A percentile compares a stretch with the other conserved stretches of the same genome.
phyloP scores from a whole-genome alignment of 2,888 invertebrate genomes.

The Hirtodrosophila trivittata region DNA sequence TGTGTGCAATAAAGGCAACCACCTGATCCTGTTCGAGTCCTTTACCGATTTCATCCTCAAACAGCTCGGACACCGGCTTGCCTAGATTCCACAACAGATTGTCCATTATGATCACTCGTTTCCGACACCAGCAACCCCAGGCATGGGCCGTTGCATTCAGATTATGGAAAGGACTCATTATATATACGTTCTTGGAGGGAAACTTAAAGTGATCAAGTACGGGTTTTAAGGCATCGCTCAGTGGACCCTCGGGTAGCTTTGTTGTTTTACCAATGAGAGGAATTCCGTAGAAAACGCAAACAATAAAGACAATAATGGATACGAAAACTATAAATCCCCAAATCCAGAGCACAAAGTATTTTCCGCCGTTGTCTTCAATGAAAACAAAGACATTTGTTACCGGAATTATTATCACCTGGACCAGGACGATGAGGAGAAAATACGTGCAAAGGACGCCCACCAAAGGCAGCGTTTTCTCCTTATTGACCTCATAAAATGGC shows the following conservation, averaged over 20 bases:
- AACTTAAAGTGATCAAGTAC: constrained; percentile 20
- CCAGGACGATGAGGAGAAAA: constrained; percentile 42
- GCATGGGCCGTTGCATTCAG: constrained; percentile 33
- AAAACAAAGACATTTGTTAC: constrained; percentile 42
- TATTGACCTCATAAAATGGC: constrained; percentile 23
- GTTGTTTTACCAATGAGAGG: constrained; percentile 39
- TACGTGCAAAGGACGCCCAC: constrained; percentile 52
- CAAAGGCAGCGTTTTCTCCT: constrained; percentile 34
- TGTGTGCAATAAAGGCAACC: constrained; percentile 58
- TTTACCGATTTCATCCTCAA: constrained; percentile 30
- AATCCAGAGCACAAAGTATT: constrained; percentile 34
- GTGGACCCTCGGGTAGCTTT: not conserved
- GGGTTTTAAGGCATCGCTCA: constrained; percentile 9
- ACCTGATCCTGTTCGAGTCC: constrained; percentile 32
- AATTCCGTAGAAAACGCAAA: constrained; percentile 21
- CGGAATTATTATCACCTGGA: constrained; percentile 53
- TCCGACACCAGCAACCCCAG: constrained; percentile 28
- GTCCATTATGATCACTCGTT: constrained; percentile 49
- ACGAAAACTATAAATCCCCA: constrained; percentile 39
- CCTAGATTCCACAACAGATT: constrained; percentile 40
- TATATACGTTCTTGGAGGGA: constrained; percentile 16
- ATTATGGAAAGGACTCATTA: constrained; percentile 32
- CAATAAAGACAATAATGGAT: not conserved
- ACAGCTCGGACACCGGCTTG: constrained; percentile 15
- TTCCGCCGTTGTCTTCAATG: constrained; percentile 24